phyloP scores from a whole-genome alignment of 92 coral and sea anemone species.

The Siderastrea radians region DNA sequence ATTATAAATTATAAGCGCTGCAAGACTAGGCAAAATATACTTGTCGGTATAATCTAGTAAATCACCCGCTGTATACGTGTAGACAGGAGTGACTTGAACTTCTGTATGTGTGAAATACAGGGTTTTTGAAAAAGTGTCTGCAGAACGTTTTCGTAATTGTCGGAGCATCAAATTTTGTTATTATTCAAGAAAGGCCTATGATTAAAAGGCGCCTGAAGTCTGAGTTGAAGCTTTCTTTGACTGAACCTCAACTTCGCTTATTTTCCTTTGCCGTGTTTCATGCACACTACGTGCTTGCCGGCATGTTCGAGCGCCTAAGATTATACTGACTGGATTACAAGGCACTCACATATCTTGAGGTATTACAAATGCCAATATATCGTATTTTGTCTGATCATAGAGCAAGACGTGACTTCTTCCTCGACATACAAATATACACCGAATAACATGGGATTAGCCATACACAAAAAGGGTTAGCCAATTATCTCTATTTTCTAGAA shows the following conservation, averaged over 20 bases:
- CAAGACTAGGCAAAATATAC: neutral
- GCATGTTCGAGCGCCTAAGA: neutral
- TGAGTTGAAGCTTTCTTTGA: neutral
- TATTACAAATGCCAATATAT: neutral
- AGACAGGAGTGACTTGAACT: neutral
- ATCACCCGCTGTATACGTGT: too few relatives aligned
- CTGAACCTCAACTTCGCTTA: neutral
- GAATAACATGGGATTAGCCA: constrained; percentile 10
- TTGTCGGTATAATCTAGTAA: neutral
- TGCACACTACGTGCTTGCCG: neutral
- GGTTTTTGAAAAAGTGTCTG: neutral
- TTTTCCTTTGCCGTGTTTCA: too few relatives aligned
- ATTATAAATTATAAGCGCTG: neutral
- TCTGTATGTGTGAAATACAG: neutral
- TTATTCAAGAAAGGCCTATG: neutral
- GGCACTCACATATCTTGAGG: neutral
- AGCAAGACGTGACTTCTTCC: constrained; percentile 15
- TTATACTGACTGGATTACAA: neutral
- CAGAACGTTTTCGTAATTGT: neutral
- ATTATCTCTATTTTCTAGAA: constrained; percentile 1
- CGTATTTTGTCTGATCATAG: neutral
- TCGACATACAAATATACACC: constrained; percentile 4
- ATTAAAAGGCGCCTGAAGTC: constrained; percentile 17
- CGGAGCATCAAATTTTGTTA: neutral
- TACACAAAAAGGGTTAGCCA: neutral